A percentile compares a stretch with the other conserved stretches of the same genome.
Conservation (phyloP, 2,113 vertebrate genomes). For the Phylloscopus trochiloides region DNA sequence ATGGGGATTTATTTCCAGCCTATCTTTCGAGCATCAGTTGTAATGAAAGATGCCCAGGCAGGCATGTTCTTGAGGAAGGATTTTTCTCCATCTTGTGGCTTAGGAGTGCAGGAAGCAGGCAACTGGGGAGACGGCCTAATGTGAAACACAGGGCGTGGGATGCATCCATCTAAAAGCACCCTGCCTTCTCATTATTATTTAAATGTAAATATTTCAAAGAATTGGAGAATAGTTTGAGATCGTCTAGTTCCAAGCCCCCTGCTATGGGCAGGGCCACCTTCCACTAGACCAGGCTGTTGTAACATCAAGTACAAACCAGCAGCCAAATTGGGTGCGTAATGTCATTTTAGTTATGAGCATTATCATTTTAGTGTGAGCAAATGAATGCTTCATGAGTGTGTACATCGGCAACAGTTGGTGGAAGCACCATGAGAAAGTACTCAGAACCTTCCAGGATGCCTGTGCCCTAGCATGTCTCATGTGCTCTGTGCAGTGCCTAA, state of each 20-base stretch:
- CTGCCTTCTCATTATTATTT: neutral
- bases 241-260: neutral
- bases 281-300: neutral
- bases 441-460: neutral
- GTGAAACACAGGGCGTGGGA: neutral
- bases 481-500: neutral
- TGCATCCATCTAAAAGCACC: accelerated
- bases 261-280: neutral
- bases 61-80: accelerated
- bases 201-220: neutral
- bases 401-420: accelerated
- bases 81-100: neutral
- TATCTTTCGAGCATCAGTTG: neutral
- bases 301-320: neutral
- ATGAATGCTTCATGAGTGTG: accelerated
- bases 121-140: too few species aligned
- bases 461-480: neutral
- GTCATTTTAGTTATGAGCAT: neutral
- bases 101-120: accelerated
- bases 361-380: neutral
- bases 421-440: neutral
- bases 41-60: neutral
- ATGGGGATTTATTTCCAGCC: neutral
- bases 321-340: neutral
- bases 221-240: neutral